phyloP scores from a whole-genome alignment of 2,888 invertebrate species.

The Leucophora obtusa region DNA sequence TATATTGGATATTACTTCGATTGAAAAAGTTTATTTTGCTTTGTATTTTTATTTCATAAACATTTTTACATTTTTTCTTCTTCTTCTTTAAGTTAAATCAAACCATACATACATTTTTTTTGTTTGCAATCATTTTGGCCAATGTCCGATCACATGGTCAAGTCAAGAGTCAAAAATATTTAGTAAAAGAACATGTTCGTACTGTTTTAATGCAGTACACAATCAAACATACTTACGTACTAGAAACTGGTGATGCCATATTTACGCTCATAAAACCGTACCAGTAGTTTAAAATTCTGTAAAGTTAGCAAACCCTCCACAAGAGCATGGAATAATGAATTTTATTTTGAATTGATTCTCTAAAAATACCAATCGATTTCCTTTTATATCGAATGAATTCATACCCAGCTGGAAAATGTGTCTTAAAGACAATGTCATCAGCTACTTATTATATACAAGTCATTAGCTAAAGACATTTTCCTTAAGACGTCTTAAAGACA shows the following conservation, averaged over 20 bases:
- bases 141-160: slow-evolving; percentile 29
- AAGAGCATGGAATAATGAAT: no score
- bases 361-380: no score
- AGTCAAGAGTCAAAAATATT: slow-evolving; percentile 17
- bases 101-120: neutral
- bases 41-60: neutral
- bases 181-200: slow-evolving; percentile 13
- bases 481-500: no score
- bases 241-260: neutral
- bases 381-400: no score
- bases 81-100: neutral
- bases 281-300: no score
- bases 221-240: neutral
- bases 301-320: no score
- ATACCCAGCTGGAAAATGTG: no score
- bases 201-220: neutral
- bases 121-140: slow-evolving; percentile 16
- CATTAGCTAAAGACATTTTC: no score
- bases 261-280: no score
- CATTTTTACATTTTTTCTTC: neutral
- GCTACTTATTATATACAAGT: no score
- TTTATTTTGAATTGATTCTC: no score
- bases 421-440: no score
- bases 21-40: neutral
- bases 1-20: neutral